Conservation (phyloP, 2,888 invertebrate genomes). For the Caenorhabditis drosophilae region DNA sequence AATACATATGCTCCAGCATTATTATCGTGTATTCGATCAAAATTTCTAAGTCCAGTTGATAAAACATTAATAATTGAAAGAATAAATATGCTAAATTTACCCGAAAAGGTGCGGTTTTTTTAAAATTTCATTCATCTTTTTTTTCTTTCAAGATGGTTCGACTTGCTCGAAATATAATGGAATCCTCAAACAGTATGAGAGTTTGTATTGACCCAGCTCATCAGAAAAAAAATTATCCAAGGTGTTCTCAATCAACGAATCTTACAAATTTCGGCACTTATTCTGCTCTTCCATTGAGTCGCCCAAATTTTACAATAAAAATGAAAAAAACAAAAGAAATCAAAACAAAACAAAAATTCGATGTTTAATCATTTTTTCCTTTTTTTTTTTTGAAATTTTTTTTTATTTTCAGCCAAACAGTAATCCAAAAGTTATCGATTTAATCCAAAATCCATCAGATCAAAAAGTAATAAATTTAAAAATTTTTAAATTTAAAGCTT, state of each 20-base stretch:
- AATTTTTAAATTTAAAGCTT: too few species aligned
- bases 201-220: conserved; percentile 26
- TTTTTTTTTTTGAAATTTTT: neutral
- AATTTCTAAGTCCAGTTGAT: conserved; percentile 32
- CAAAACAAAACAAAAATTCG: conserved; percentile 18
- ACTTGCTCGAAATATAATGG: conserved; percentile 25
- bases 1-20: conserved; percentile 15
- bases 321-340: conserved; percentile 24
- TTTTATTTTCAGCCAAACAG: conserved; percentile 15
- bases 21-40: conserved; percentile 20
- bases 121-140: too few species aligned
- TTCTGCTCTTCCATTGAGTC: conserved; percentile 28
- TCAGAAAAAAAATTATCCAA: conserved; percentile 14
- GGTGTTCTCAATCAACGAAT: conserved; percentile 15
- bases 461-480: too few species aligned
- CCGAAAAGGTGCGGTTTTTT: too few species aligned
- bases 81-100: conserved; percentile 27
- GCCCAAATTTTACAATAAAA: conserved; percentile 26
- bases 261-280: conserved; percentile 21
- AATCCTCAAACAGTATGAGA: conserved; percentile 23
- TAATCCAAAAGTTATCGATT: conserved; percentile 26
- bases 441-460: conserved; percentile 11
- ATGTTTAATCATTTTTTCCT: conserved; percentile 4
- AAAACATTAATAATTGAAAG: conserved; percentile 37
- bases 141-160: too few species aligned